Percentiles rank a stretch among this genome's conserved stretches.
These are phyloP conservation scores for Tenthredo notha DNA, from an alignment of 2,888 invertebrate genomes.

Conservation along the genomic window DNA sequence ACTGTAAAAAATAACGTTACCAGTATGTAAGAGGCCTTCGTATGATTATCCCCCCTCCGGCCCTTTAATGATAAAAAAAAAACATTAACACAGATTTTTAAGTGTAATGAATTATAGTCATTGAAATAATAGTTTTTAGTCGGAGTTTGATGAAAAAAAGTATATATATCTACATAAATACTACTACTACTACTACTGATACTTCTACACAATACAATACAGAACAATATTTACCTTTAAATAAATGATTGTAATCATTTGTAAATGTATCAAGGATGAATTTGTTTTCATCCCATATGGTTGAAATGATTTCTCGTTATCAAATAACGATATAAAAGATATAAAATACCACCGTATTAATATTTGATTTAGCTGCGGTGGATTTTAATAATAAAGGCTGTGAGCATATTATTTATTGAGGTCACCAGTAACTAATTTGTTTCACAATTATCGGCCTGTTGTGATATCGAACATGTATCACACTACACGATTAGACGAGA, in stretches of 20 bases:
- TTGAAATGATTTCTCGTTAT: slow-evolving; percentile 29
- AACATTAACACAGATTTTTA: slow-evolving; percentile 7
- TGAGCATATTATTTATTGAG: slow-evolving; percentile 58
- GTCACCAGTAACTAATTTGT: slow-evolving; percentile 20
- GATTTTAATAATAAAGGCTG: slow-evolving; percentile 64
- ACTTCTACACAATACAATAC: slow-evolving; percentile 6
- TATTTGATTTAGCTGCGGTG: slow-evolving; percentile 46
- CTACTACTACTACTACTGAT: not conserved
- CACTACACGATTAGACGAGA: slow-evolving; percentile 60
- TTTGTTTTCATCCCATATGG: slow-evolving; percentile 42
- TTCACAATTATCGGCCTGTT: slow-evolving; percentile 41
- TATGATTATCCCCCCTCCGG: not conserved
- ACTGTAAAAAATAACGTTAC: slow-evolving; percentile 40
- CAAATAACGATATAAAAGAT: slow-evolving; percentile 16
- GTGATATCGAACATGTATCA: slow-evolving; percentile 37
- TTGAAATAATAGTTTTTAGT: slow-evolving; percentile 28
- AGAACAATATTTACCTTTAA: slow-evolving; percentile 42
- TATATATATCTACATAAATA: not conserved
- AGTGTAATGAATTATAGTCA: slow-evolving; percentile 29
- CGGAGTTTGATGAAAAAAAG: not conserved
- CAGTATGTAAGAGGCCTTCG: slow-evolving; percentile 46
- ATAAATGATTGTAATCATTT: slow-evolving; percentile 47
- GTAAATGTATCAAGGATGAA: slow-evolving; percentile 26
- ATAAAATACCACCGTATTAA: slow-evolving; percentile 19
- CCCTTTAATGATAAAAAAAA: not conserved